These are phyloP conservation scores for Drosophila pectinifera DNA, from an alignment of 1,140 invertebrate species.

Conservation along the genomic window DNA sequence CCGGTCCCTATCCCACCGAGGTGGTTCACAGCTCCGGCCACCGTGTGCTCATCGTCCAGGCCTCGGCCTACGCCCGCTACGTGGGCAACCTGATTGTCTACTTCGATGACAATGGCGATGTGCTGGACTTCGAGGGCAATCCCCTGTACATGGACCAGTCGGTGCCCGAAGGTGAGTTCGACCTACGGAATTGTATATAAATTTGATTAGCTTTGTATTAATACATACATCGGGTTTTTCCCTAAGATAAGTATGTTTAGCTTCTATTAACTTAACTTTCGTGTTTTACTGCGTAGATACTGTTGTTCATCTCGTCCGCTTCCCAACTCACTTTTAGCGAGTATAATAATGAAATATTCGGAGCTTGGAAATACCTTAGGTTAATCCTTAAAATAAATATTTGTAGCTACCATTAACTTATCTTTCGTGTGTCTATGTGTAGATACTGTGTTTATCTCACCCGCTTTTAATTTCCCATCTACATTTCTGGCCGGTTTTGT, in stretches of 20 bases:
- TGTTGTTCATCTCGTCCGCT: too few species aligned
- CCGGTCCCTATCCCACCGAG: conserved; percentile 89
- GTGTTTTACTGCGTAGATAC: background rate
- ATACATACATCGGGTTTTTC: background rate
- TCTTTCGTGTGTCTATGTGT: background rate
- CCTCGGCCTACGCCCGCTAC: conserved; percentile 90
- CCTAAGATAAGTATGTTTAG: too few species aligned
- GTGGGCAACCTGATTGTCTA: conserved; percentile 90
- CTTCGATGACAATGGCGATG: conserved; percentile 91
- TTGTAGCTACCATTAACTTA: background rate
- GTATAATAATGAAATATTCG: background rate
- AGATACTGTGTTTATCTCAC: too few species aligned
- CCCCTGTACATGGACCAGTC: conserved; percentile 89
- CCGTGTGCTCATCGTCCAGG: conserved; percentile 89
- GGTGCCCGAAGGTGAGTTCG: conserved; percentile 87
- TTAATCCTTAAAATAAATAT: background rate
- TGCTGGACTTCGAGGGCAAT: conserved; percentile 89
- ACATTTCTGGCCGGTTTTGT: background rate
- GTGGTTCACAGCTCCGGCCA: conserved; percentile 86
- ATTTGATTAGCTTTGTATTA: too few species aligned
- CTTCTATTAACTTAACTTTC: background rate
- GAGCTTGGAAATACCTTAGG: background rate
- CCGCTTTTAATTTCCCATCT: background rate
- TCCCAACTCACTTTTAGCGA: background rate
- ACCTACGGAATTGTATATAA: background rate